Percentiles rank a stretch among this genome's conserved stretches.
These are phyloP conservation scores for Sinocyclocheilus maitianheensis DNA, from an alignment of 2,113 vertebrate genomes.

Conservation along the genomic window DNA sequence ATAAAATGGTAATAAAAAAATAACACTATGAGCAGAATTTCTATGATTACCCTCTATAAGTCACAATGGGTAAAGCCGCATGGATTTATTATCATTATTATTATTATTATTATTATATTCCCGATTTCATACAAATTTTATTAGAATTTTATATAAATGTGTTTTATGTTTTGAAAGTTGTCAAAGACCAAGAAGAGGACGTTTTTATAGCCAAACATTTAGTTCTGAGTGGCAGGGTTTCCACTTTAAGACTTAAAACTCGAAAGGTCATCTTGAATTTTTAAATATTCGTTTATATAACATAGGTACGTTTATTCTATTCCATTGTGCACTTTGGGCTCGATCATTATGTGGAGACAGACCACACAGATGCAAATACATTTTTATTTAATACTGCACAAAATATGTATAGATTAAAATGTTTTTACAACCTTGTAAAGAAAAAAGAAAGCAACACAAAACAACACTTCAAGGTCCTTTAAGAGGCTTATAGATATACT, in stretches of 20 bases:
- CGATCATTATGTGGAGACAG: background rate
- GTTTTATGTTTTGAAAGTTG: background rate
- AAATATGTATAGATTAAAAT: conserved; percentile 61
- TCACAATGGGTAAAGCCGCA: background rate
- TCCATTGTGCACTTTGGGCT: background rate
- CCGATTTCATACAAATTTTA: background rate
- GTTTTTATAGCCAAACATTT: background rate
- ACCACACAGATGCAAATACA: conserved; percentile 54
- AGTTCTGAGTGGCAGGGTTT: background rate
- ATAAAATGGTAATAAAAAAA: background rate
- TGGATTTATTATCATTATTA: too few relatives aligned
- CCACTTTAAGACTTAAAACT: background rate
- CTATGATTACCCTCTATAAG: background rate
- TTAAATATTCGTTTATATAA: background rate
- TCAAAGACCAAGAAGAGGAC: background rate
- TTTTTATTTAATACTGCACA: conserved; percentile 64
- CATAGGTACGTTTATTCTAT: background rate
- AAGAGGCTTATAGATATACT: background rate
- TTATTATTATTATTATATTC: background rate
- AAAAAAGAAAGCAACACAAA: conserved; percentile 13
- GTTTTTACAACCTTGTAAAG: conserved; percentile 57
- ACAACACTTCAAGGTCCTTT: background rate
- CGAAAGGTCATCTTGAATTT: background rate
- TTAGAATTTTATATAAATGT: background rate
- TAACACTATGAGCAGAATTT: background rate